Evolutionary conservation across 2,797 vertebrate genomes (phyloP), one percentile per base, ranked within the genome.

Genomic region (Danionella dracula): DNA sequence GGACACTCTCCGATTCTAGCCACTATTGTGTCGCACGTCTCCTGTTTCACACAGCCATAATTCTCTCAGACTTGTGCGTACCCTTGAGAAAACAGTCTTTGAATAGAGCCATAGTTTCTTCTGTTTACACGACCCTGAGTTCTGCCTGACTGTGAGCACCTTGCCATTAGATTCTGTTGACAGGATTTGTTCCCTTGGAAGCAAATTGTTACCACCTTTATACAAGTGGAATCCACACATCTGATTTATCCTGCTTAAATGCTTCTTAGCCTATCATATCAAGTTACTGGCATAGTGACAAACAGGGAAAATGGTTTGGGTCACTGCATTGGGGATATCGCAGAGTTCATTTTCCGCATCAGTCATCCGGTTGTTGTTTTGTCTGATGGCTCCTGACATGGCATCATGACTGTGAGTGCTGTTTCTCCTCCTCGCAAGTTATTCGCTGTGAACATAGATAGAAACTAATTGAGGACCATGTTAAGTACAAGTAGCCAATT

Each of bases 11-110:
- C 12, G 13, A n/a, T 62, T 11, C 54, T 55, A 23, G 4, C 35
- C 11, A n/a, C 17, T 55, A 44, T 35, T 54, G 34, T 35, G 35
- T 73, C 46, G 34, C 42, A 62, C 31, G 8, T 35, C 57, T 73
- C 68, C 63, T 42, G 56, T 78, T 82, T 82, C 73, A 79, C 54
- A 78, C 4, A 77, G 73, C 23, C 3, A 72, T 78, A 79, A 84
- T 83, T 83, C 59, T 41, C 77, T 61, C 65, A 58, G 37, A 11
- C 46, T 73, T 64, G 70, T 66, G 7, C 42, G 38, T 38, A 44
- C 72, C 84, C 84, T 85, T 88, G 74, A 72, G 61, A 76, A 78
- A 78, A 79, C 67, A 78, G 41, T 35, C 32, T 21, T 21, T 78
- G 66, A 75, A 69, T 73, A 42, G 70, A 63, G 64, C 41, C 71